Evolutionary conservation across 2,888 invertebrate genomes (phyloP).

Genomic region (Lithophane ornitopus): DNA sequence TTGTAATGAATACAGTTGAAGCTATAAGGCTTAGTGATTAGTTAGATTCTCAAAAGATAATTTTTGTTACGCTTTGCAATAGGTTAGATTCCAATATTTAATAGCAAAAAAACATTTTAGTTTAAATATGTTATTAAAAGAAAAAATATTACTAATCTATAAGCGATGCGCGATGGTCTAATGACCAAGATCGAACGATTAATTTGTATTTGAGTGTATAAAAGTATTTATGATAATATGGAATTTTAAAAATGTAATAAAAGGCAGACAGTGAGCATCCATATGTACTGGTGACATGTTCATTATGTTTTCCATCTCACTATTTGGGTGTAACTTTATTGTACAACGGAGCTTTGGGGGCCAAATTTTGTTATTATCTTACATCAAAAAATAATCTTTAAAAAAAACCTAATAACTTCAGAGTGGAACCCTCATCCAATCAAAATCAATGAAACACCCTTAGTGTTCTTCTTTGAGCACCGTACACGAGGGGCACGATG

Average conservation of each 20-base stretch:
- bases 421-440: too few species aligned
- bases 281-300: conserved; percentile 72
- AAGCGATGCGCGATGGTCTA: conserved; percentile 67
- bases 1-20: conserved; percentile 76
- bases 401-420: background rate
- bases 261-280: conserved; percentile 76
- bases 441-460: background rate
- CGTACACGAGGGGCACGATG: too few species aligned
- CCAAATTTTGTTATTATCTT: background rate
- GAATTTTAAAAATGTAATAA: conserved; percentile 75
- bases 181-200: conserved; percentile 71
- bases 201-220: conserved; percentile 79
- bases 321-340: conserved; percentile 64
- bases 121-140: conserved; percentile 74
- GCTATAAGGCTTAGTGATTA: conserved; percentile 85
- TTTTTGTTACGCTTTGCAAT: conserved; percentile 85
- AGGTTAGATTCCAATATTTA: conserved; percentile 82
- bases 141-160: conserved; percentile 67
- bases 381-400: too few species aligned
- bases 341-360: conserved; percentile 49
- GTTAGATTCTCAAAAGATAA: conserved; percentile 85
- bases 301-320: conserved; percentile 72
- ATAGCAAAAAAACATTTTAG: conserved; percentile 79
- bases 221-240: conserved; percentile 76
- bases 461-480: too few species aligned